Evolutionary conservation across 2,113 vertebrate genomes (phyloP), one percentile per base, ranked within the genome.

Genomic region (Vulpes vulpes): DNA sequence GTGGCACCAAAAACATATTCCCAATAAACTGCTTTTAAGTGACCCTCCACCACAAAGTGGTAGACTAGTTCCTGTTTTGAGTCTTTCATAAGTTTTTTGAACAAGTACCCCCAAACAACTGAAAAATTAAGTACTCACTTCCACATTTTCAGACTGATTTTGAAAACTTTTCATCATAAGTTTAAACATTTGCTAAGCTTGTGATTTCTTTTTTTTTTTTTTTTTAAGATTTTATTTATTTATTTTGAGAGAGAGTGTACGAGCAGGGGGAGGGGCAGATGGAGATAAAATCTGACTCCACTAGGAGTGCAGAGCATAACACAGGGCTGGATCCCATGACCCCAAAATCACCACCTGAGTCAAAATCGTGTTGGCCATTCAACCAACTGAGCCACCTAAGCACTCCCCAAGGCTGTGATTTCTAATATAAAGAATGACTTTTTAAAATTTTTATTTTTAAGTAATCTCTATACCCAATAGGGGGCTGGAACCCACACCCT

Each of bases 71-170:
- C 17, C n/a, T 83, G 62, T 88, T 91, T 94, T 30, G 67, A 91
- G 17, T 49, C n/a, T 96, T 78, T 88, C 76, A 71, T 74, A 20
- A 90, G 19, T 93, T 91, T 91, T 96, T 81, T 85, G 43, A 55
- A 94, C 30, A 67, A 88, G 49, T 82, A 82, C 35, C 14, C 67
- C 30, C 3, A 49, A 71, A 53, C 81, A 82, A 55, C 25, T 71
- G 25, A 91, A 88, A 86, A 92, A 76, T 59, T 74, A 11, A 19
- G 14, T 60, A n/a, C 35, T 89, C 64, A 81, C 20, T 73, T 88
- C 60, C 55, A 79, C 17, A n/a, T 85, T 65, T 76, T 95, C 53
- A 67, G 73, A 60, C 73, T 14, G 32, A 38, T 90, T 67, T 23
- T 90, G 32, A 95, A 89, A 89, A 43, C 17, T 93, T 85, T 91